Conservation (phyloP, 1,140 invertebrate genomes). For the Colletes gigas region DNA sequence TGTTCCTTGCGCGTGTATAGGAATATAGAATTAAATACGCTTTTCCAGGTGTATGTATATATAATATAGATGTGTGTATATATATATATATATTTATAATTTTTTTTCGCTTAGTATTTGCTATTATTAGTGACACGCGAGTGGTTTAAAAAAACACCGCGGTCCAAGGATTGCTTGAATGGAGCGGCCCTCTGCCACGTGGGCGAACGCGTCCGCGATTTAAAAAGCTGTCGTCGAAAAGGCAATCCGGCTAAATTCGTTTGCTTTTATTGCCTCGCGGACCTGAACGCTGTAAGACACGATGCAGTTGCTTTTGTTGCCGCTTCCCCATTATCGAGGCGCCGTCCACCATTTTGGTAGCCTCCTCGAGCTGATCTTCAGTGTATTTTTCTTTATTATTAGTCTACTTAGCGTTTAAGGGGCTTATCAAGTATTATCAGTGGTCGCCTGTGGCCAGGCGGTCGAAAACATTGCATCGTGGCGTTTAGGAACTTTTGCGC, state of each 20-base stretch:
- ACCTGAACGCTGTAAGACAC: conserved; percentile 22
- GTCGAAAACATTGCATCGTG: conserved; percentile 62
- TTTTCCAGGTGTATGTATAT: conserved; percentile 65
- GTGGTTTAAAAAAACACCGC: conserved; percentile 58
- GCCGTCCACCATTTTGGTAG: no score
- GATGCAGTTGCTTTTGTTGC: not conserved
- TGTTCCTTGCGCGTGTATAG: conserved; percentile 64
- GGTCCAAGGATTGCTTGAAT: conserved; percentile 55
- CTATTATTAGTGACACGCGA: conserved; percentile 20
- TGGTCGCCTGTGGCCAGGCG: conserved; percentile 42
- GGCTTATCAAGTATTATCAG: conserved; percentile 42
- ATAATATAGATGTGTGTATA: conserved; percentile 67
- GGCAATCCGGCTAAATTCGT: conserved; percentile 6
- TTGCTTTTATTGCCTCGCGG: conserved; percentile 20
- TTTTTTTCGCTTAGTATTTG: conserved; percentile 41
- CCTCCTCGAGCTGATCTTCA: no score
- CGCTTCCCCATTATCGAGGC: not conserved
- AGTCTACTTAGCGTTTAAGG: not conserved
- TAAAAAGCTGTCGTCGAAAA: not conserved
- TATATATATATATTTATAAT: conserved; percentile 58
- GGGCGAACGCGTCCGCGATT: conserved; percentile 11
- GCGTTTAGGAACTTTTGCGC: conserved; percentile 80
- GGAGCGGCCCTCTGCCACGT: conserved; percentile 29
- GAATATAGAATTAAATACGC: conserved; percentile 72
- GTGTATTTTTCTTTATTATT: conserved; percentile 23